phyloP scores from a whole-genome alignment of 2,888 invertebrate species.

The Saturnia japonica region DNA sequence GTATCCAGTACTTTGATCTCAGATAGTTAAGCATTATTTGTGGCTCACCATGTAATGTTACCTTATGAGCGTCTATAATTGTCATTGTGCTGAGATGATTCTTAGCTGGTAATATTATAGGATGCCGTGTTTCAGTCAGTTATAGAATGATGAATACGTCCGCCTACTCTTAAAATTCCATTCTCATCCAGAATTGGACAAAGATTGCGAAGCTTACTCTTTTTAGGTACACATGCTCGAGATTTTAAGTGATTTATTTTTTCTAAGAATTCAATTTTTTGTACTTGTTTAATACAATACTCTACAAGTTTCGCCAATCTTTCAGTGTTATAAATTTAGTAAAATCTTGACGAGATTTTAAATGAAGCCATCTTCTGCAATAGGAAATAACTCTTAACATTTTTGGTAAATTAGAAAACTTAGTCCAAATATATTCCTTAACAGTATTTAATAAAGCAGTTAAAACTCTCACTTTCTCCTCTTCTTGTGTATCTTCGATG shows the following conservation, averaged over 20 bases:
- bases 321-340: background rate
- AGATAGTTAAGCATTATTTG: no score
- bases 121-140: background rate
- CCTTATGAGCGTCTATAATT: background rate
- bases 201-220: background rate
- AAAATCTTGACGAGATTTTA: background rate
- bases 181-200: background rate
- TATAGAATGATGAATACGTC: background rate
- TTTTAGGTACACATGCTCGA: background rate
- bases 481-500: background rate
- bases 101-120: background rate
- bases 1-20: slow-evolving; percentile 29
- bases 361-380: background rate
- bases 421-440: background rate
- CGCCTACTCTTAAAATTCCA: background rate
- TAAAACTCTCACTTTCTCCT: background rate
- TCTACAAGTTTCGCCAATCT: background rate
- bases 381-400: slow-evolving; percentile 1
- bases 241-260: background rate
- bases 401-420: background rate
- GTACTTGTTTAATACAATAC: background rate
- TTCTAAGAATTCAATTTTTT: background rate
- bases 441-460: background rate
- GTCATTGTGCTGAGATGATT: background rate
- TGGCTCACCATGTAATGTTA: background rate